Percentiles rank a stretch among this genome's conserved stretches.
phyloP scores from a whole-genome alignment of 2,113 vertebrate species.

The Machaerirhynchus nigripectus region DNA sequence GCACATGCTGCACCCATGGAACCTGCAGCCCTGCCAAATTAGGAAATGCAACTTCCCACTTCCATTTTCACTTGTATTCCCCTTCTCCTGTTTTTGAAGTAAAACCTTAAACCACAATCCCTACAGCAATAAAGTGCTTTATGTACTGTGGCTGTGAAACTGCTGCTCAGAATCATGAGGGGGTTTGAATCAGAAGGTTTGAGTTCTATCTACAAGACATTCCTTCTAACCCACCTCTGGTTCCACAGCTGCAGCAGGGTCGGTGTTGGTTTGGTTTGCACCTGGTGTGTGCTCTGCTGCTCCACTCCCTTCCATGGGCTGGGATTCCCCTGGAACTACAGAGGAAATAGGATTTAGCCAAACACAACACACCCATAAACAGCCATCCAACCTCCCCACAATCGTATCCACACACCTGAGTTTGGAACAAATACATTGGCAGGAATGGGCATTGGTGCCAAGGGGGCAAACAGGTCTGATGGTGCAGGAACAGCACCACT shows the following conservation, averaged over 20 bases:
- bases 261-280: conserved; percentile 67
- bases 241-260: conserved; percentile 44
- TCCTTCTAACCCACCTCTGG: conserved; percentile 47
- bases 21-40: background rate
- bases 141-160: background rate
- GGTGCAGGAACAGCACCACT: conserved; percentile 77
- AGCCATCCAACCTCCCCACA: background rate
- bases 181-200: background rate
- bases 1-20: background rate
- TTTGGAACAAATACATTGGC: conserved; percentile 85
- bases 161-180: background rate
- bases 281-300: conserved; percentile 60
- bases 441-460: conserved; percentile 90
- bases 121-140: background rate
- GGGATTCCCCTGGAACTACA: conserved; percentile 79
- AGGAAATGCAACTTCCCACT: background rate
- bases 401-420: conserved; percentile 74
- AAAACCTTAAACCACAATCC: accelerated
- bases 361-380: background rate
- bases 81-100: background rate
- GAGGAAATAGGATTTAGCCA: background rate
- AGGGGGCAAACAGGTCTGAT: conserved; percentile 88
- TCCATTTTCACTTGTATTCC: background rate
- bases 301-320: conserved; percentile 73
- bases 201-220: background rate